Percentiles rank a stretch among this genome's conserved stretches.
Evolutionary conservation across 2,797 vertebrate genomes (phyloP).

Genomic region (Phalanger gymnotis): DNA sequence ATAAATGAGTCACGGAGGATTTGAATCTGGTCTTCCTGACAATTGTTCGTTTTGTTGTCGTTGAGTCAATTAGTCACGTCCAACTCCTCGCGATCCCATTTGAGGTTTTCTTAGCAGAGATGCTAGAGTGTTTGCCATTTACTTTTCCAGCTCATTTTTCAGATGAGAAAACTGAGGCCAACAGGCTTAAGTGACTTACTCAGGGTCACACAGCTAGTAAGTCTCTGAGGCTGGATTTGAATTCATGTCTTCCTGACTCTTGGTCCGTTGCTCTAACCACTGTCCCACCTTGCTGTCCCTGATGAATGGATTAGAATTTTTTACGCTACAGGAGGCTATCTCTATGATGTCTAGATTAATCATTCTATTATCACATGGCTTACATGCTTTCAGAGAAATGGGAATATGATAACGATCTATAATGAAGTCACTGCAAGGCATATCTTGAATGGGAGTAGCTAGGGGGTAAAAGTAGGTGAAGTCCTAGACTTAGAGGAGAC

Average conservation of each 20-base stretch:
- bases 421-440: neutral
- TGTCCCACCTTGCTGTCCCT: too few relatives aligned
- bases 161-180: neutral
- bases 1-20: neutral
- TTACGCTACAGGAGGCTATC: too few relatives aligned
- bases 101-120: neutral
- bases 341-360: too few relatives aligned
- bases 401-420: too few relatives aligned
- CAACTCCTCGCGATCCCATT: neutral
- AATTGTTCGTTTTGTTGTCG: neutral
- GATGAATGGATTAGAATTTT: too few relatives aligned
- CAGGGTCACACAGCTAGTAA: neutral
- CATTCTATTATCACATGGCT: too few relatives aligned
- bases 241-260: neutral
- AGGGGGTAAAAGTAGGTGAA: neutral
- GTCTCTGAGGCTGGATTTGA: neutral
- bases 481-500: neutral
- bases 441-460: neutral
- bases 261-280: neutral
- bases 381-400: too few relatives aligned
- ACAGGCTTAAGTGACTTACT: neutral
- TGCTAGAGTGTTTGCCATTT: too few relatives aligned
- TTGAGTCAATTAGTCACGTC: neutral
- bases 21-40: neutral
- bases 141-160: neutral